Evolutionary conservation across 1,140 invertebrate species (phyloP).

Genomic region (Drosophila nannoptera): DNA sequence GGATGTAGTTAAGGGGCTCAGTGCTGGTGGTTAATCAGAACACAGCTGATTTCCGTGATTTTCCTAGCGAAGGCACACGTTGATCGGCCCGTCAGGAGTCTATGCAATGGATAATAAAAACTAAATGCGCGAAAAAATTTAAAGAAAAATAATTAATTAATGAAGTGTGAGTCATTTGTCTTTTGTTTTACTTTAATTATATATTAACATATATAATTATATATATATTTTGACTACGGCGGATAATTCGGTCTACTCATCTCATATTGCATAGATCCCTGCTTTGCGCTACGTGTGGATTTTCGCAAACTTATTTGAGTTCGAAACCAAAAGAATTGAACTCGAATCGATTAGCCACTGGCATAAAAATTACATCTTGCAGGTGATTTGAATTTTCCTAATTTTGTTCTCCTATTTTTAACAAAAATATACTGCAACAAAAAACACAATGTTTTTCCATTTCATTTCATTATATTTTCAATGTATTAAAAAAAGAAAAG

Average conservation of each 20-base stretch:
- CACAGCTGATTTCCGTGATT: slow-evolving; percentile 67
- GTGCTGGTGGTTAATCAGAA: slow-evolving; percentile 68
- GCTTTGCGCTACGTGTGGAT: slow-evolving; percentile 22
- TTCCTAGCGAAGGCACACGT: slow-evolving; percentile 34
- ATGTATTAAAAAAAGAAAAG: slow-evolving; percentile 57
- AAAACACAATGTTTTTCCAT: slow-evolving; percentile 55
- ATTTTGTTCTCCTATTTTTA: slow-evolving; percentile 55
- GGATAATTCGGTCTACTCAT: slow-evolving; percentile 19
- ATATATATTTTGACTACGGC: slow-evolving; percentile 39
- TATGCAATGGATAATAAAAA: slow-evolving; percentile 54
- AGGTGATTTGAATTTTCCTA: slow-evolving; percentile 65
- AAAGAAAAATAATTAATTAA: background rate
- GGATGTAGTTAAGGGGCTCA: slow-evolving; percentile 76
- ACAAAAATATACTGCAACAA: slow-evolving; percentile 57
- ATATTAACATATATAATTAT: no score
- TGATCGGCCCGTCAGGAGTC: slow-evolving; percentile 14
- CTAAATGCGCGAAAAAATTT: slow-evolving; percentile 53
- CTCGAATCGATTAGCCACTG: slow-evolving; percentile 64
- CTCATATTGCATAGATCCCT: slow-evolving; percentile 54
- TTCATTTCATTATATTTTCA: slow-evolving; percentile 64
- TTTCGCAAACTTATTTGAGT: slow-evolving; percentile 32
- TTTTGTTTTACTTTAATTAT: no score
- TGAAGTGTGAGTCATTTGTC: slow-evolving; percentile 1
- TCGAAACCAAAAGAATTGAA: slow-evolving; percentile 13
- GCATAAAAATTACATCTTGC: slow-evolving; percentile 67